Conservation (phyloP, 2,888 invertebrate genomes). For the Escarpia spicata region DNA sequence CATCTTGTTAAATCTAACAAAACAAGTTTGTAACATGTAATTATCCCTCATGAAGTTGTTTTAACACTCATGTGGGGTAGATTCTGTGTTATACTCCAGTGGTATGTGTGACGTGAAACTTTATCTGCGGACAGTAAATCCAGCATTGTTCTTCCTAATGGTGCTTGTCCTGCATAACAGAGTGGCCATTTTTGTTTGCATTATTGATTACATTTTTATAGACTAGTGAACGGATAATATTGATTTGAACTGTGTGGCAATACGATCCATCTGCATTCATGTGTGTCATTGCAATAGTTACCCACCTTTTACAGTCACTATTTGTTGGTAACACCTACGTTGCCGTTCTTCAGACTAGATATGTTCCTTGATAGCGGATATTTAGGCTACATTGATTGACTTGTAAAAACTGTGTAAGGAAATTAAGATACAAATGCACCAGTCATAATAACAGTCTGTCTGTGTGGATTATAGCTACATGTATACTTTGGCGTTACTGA, state of each 20-base stretch:
- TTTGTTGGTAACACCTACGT: not conserved
- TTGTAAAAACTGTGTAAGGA: not conserved
- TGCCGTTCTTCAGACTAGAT: not conserved
- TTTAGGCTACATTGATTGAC: not conserved
- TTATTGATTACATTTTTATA: not conserved
- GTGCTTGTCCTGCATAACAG: not conserved
- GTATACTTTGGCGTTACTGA: not conserved
- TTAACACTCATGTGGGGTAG: not conserved
- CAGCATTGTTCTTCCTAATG: not conserved
- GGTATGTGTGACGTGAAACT: not conserved
- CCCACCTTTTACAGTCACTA: not conserved
- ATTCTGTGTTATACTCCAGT: too few species aligned
- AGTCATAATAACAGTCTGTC: not conserved
- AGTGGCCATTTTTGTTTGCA: not conserved
- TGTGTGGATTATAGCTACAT: not conserved
- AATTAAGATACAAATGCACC: not conserved
- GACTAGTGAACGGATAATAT: not conserved
- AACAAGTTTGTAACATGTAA: not conserved
- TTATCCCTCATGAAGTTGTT: not conserved
- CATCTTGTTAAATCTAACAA: not conserved
- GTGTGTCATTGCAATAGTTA: not conserved
- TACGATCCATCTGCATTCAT: not conserved
- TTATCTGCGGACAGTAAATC: not conserved
- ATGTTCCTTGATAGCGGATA: not conserved
- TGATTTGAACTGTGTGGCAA: not conserved